Percentiles rank a stretch among this genome's conserved stretches.
Evolutionary conservation across 1,140 invertebrate species (phyloP).

Genomic region (Asobara japonica): DNA sequence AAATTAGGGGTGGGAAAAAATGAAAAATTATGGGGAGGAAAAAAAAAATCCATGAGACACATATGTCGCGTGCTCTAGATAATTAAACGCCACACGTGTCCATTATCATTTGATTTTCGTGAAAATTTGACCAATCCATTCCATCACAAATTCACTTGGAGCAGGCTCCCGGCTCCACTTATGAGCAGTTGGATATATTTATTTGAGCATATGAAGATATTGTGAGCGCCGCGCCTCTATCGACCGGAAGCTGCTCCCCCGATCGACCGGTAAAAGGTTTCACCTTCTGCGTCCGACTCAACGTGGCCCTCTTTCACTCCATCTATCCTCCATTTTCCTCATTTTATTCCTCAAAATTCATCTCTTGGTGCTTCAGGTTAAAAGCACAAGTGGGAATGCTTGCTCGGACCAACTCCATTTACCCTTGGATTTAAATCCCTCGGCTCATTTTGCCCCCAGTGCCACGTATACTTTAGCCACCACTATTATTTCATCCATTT

Average conservation of each 20-base stretch:
- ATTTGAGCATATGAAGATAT: too few species aligned
- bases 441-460: neutral
- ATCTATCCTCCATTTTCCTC: neutral
- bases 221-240: conserved; percentile 56
- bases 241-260: conserved; percentile 48
- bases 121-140: neutral
- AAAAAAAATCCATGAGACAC: neutral
- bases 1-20: too few species aligned
- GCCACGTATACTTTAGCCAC: conserved; percentile 16
- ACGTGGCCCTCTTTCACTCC: conserved; percentile 33
- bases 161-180: too few species aligned
- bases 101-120: neutral
- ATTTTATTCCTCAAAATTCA: too few species aligned
- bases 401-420: too few species aligned
- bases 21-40: neutral
- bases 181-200: too few species aligned
- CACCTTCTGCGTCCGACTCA: conserved; percentile 24
- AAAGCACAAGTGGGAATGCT: too few species aligned
- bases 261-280: conserved; percentile 57
- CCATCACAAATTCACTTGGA: neutral
- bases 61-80: neutral
- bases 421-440: too few species aligned
- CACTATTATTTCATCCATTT: conserved; percentile 34
- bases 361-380: neutral
- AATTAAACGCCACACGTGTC: neutral